These are phyloP conservation scores for Drosophila tsacasi DNA, from an alignment of 1,140 invertebrate species.

Conservation along the genomic window DNA sequence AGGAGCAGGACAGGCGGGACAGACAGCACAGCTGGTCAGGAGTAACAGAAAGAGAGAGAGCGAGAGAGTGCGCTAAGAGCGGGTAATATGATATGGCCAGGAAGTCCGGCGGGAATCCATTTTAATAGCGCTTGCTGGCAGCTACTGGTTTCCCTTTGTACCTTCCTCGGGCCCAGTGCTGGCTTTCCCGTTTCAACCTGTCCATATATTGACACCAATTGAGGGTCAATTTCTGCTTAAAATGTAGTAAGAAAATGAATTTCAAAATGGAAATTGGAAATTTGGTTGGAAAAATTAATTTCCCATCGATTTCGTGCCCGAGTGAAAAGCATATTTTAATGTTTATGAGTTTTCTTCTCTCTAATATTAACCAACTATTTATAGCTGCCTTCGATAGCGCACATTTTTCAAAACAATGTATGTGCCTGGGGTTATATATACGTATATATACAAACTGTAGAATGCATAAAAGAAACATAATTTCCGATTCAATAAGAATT, in stretches of 20 bases:
- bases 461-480: constrained; percentile 7
- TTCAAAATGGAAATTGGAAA: background rate
- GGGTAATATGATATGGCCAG: constrained; percentile 79
- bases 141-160: background rate
- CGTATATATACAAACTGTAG: constrained; percentile 7
- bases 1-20: constrained; percentile 2
- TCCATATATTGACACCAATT: background rate
- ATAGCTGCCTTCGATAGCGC: constrained; percentile 10
- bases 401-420: constrained; percentile 16
- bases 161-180: background rate
- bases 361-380: constrained; percentile 22
- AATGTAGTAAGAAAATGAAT: background rate
- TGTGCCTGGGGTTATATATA: background rate
- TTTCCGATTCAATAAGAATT: constrained; percentile 20
- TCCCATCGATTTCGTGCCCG: background rate
- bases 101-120: constrained; percentile 82
- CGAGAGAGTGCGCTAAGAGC: constrained; percentile 7
- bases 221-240: background rate
- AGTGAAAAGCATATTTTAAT: constrained; percentile 18
- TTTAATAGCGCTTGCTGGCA: constrained; percentile 64
- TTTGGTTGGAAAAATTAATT: constrained; percentile 2
- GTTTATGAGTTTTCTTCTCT: constrained; percentile 6
- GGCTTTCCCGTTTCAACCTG: background rate
- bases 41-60: background rate
- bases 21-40: constrained; percentile 2